Base-by-base conservation (phyloP, 2,113 vertebrate genomes). In the Prietella phreatophila region DNA sequence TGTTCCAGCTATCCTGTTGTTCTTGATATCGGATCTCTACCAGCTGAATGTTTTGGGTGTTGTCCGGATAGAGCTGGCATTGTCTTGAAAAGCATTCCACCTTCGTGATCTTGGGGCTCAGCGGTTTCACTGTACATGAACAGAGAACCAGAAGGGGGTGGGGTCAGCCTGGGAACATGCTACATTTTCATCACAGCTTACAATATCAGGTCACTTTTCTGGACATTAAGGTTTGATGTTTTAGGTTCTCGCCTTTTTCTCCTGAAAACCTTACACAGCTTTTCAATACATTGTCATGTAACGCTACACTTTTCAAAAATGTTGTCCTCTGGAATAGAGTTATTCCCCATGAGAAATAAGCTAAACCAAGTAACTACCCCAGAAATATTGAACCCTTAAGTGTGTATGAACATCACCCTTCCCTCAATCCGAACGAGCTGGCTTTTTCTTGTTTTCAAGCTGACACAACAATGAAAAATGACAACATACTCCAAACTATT, bases 11-110 rank as follows among this genome's bases (percentile, higher is more conserved):
- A 10, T 85, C 76, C 0, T 85, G 2, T 2, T 30, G 83, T 17
- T 58, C 19, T 76, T 53, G 83, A 89, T 93, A 92, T 13, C 93
- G 90, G 79, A 95, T 87, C 89, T 95, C 90, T 67, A 94, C 84
- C 47, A 91, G 80, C 4, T 81, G 75, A 65, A 86, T 47, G 61
- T 58, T 83, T 53, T 83, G 67, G 33, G 39, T 19, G 2, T 78
- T 36, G 22, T 87, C 53, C 65, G 75, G 75, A 63, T 85, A 56
- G 11, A 91, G 79, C n/a, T 47, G 22, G 82, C 90, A 91, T 8
- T 63, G 55, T 82, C 73, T 84, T 56, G 90, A 86, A 33, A 79
- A 82, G 61, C 90, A 91, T 25, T 71, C 25, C 42, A 90, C 55
- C 15, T n/a, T 8, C 14, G 1, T 30, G 10, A 90, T 91, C 13